A percentile compares a stretch with the other conserved stretches of the same genome.
Conservation (phyloP, 2,888 invertebrate genomes). For the Leistus spinibarbis region DNA sequence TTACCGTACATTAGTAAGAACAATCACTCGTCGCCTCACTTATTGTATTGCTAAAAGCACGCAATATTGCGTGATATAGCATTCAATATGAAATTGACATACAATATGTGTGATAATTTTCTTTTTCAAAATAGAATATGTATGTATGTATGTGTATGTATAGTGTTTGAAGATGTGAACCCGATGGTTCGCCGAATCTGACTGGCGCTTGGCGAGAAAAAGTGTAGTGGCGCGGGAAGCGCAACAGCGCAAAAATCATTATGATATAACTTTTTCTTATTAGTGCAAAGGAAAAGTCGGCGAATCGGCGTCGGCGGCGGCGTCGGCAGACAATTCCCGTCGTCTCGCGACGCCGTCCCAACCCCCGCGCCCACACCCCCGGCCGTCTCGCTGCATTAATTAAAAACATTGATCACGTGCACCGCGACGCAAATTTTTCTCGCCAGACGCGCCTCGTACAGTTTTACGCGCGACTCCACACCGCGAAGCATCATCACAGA, state of each 20-base stretch:
- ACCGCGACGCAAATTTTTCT: conserved; percentile 31
- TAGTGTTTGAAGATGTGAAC: conserved; percentile 41
- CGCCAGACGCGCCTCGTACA: conserved; percentile 18
- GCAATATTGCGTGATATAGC: too few relatives aligned
- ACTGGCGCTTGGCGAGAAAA: conserved; percentile 50
- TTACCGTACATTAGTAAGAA: too few relatives aligned
- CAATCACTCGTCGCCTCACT: too few relatives aligned
- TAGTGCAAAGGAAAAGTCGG: conserved; percentile 45
- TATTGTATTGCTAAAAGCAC: too few relatives aligned
- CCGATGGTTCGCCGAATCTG: conserved; percentile 45
- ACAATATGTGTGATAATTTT: too few relatives aligned
- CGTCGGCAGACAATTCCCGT: conserved; percentile 58
- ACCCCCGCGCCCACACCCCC: conserved; percentile 46
- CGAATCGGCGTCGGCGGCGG: conserved; percentile 26
- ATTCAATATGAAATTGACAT: too few relatives aligned
- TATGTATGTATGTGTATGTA: background rate
- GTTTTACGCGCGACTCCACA: background rate
- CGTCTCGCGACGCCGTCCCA: background rate
- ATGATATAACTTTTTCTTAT: conserved; percentile 58
- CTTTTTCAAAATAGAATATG: too few relatives aligned
- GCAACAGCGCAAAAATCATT: conserved; percentile 57
- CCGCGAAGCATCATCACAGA: background rate
- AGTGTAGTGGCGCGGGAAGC: conserved; percentile 46
- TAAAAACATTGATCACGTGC: conserved; percentile 53
- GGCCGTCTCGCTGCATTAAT: conserved; percentile 49